Conservation (phyloP, 2,113 vertebrate species). For the Xyrauchen texanus region DNA sequence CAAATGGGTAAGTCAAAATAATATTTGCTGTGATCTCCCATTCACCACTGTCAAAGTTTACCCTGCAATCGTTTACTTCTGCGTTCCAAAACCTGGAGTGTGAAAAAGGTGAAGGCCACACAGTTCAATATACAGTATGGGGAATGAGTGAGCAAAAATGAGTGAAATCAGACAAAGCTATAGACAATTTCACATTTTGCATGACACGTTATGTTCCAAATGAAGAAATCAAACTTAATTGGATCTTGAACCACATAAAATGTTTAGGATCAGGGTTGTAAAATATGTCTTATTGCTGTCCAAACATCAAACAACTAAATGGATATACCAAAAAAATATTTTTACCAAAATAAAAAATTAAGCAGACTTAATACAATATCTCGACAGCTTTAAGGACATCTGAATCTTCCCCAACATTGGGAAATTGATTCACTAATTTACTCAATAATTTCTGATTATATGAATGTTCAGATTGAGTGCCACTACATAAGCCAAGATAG, state of each 20-base stretch:
- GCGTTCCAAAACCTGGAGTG: too few relatives aligned
- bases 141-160: too few relatives aligned
- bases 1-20: too few relatives aligned
- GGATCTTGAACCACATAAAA: background rate
- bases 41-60: too few relatives aligned
- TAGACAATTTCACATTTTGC: background rate
- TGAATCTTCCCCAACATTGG: background rate
- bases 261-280: background rate
- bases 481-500: conserved; percentile 21
- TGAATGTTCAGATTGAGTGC: background rate
- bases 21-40: too few relatives aligned
- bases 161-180: too few relatives aligned
- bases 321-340: background rate
- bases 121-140: too few relatives aligned
- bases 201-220: background rate
- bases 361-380: background rate
- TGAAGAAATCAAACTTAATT: background rate
- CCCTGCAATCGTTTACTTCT: too few relatives aligned
- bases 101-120: too few relatives aligned
- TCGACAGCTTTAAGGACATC: background rate
- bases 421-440: conserved; percentile 21
- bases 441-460: background rate
- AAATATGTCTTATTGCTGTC: background rate
- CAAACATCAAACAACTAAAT: background rate
- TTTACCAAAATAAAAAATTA: too few relatives aligned